Conservation (phyloP, 2,113 vertebrate genomes). For the Istiophorus platypterus region DNA sequence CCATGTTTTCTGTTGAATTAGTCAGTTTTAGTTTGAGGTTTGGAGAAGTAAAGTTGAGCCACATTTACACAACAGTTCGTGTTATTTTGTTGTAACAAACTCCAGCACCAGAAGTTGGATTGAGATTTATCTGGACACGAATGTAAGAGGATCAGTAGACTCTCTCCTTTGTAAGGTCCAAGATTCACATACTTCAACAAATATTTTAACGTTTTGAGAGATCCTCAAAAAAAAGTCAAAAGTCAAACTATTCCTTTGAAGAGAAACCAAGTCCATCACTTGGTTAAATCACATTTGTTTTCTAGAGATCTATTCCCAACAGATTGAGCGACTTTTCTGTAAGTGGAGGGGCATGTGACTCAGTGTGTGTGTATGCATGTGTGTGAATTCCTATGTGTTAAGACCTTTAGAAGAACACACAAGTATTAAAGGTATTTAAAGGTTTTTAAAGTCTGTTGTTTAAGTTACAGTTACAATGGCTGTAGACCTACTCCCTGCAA, state of each 20-base stretch:
- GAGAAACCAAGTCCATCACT: not conserved
- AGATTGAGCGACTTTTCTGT: no score
- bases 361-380: not conserved
- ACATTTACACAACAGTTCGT: no score
- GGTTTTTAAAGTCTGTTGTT: conserved; percentile 1
- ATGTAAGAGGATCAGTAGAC: not conserved
- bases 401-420: not conserved
- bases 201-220: not conserved
- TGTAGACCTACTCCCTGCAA: conserved; percentile 24
- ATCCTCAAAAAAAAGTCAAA: not conserved
- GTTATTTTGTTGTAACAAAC: not conserved
- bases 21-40: not conserved
- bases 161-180: no score
- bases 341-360: no score
- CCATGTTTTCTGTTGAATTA: no score
- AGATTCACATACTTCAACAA: not conserved
- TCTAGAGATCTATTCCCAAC: no score
- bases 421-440: not conserved
- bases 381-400: not conserved
- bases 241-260: not conserved
- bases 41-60: not conserved
- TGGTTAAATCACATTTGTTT: no score
- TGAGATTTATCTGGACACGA: not conserved
- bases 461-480: conserved; percentile 16
- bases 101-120: not conserved